A percentile compares a stretch with the other conserved stretches of the same genome.
phyloP scores from a whole-genome alignment of 1,140 invertebrate species.

The Philotrypesis tridentata region DNA sequence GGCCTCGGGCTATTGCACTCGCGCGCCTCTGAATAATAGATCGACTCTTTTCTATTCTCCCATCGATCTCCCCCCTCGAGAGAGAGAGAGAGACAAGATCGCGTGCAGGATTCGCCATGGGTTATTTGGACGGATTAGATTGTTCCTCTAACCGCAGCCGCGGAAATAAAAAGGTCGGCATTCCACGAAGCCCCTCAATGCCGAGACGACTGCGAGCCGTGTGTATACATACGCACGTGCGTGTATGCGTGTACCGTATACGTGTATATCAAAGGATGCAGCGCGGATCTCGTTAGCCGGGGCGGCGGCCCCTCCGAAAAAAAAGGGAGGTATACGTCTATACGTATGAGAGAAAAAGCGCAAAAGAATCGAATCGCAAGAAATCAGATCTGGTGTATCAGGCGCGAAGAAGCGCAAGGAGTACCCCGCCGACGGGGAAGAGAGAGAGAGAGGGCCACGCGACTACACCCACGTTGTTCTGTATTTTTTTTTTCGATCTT shows the following conservation, averaged over 20 bases:
- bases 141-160: neutral
- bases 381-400: constrained; percentile 29
- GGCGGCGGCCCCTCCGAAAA: neutral
- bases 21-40: constrained; percentile 28
- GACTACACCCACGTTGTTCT: constrained; percentile 49
- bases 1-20: constrained; percentile 29
- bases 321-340: no score
- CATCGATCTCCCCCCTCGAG: no score
- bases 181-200: neutral
- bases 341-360: no score
- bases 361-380: constrained; percentile 5
- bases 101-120: neutral
- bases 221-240: no score
- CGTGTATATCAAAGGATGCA: neutral
- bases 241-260: no score
- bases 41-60: neutral
- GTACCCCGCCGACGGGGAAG: neutral
- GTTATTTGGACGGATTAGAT: neutral
- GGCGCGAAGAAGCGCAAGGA: constrained; percentile 5
- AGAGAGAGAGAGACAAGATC: no score
- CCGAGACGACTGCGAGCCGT: no score
- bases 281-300: constrained; percentile 27
- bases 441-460: constrained; percentile 45
- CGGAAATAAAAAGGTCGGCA: neutral
- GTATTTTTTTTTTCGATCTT: neutral